A percentile compares a stretch with the other conserved stretches of the same genome.
These are phyloP conservation scores for Branchipolynoe longqiensis DNA, from an alignment of 2,888 invertebrate genomes.

Conservation along the genomic window DNA sequence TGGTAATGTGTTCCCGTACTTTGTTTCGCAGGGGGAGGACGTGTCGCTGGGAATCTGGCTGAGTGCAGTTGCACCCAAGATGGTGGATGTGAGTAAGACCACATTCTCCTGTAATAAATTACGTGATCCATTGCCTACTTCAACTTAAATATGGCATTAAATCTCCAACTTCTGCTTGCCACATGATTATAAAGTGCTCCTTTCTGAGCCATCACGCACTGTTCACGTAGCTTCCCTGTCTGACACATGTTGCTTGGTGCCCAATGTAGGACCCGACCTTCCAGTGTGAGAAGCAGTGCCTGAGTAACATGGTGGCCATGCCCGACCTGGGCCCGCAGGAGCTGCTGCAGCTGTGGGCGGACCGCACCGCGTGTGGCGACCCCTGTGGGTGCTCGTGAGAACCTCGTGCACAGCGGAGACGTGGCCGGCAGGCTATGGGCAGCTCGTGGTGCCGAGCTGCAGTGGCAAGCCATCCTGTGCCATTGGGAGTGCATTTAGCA, in stretches of 20 bases:
- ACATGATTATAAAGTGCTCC: not conserved
- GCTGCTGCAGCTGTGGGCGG: slow-evolving; percentile 58
- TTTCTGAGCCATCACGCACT: not conserved
- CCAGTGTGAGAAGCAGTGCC: slow-evolving; percentile 67
- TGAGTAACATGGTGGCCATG: slow-evolving; percentile 66
- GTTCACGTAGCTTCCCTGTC: not conserved
- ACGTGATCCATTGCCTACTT: slow-evolving; percentile 64
- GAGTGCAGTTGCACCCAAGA: slow-evolving; percentile 73
- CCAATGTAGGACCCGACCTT: slow-evolving; percentile 64
- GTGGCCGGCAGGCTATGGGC: no score
- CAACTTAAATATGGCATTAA: not conserved
- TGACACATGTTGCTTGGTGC: not conserved
- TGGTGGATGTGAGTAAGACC: slow-evolving; percentile 70
- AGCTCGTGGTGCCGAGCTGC: no score
- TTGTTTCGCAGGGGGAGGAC: slow-evolving; percentile 80
- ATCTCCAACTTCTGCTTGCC: not conserved
- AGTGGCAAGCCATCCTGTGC: no score
- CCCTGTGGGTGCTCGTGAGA: slow-evolving; percentile 65
- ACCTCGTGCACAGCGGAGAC: no score
- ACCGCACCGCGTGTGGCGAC: slow-evolving; percentile 63
- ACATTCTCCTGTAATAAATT: slow-evolving; percentile 65
- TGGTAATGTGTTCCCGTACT: no score
- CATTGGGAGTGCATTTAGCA: no score
- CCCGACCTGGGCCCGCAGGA: slow-evolving; percentile 64
- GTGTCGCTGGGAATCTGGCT: slow-evolving; percentile 81